Conservation (phyloP, 2,797 vertebrate species). For the Trachops cirrhosus region DNA sequence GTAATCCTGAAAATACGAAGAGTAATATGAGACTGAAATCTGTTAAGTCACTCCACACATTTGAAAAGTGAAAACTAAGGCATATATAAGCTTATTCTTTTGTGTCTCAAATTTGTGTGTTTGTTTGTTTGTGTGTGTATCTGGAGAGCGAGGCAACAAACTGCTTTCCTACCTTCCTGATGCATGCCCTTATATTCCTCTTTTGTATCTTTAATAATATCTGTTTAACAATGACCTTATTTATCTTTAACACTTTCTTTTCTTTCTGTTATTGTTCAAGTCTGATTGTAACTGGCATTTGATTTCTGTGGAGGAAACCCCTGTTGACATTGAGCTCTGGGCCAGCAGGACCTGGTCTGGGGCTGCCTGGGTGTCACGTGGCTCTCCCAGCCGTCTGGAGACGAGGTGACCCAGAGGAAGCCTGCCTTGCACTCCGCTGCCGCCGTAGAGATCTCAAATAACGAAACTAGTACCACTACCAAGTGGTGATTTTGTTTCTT, state of each 20-base stretch:
- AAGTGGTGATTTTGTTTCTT: neutral
- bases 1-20: neutral
- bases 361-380: neutral
- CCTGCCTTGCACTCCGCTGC: neutral
- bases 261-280: neutral
- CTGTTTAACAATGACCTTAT: neutral
- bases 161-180: neutral
- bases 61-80: neutral
- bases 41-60: neutral
- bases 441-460: neutral
- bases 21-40: neutral
- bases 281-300: neutral
- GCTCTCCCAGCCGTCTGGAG: neutral
- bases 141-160: neutral
- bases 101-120: neutral
- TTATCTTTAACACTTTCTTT: neutral
- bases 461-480: neutral
- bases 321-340: neutral
- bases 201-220: neutral
- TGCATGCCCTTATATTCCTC: neutral
- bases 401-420: neutral
- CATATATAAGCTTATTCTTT: neutral
- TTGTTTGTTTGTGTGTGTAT: neutral
- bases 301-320: neutral
- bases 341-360: neutral